Base-by-base conservation (phyloP, 1,140 invertebrate genomes). In the Sitobion miscanthi region DNA sequence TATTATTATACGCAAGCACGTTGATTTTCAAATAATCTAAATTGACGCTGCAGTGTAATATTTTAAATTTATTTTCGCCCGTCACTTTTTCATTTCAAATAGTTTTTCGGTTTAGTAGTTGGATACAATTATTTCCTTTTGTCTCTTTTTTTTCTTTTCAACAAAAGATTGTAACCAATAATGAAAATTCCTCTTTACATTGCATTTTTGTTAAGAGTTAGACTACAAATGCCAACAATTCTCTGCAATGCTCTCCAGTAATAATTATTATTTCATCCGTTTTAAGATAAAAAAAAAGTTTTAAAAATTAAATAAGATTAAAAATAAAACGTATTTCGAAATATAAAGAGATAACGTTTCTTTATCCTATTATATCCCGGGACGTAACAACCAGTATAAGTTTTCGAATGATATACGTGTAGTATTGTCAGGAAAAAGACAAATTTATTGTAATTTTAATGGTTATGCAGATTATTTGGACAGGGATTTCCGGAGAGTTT, bases 281-380 rank as follows among this genome's bases (percentile, higher is more conserved):
- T 86, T 47, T 47, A 86, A 47, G 85, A 86, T 86, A 45, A 86
- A 86, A 86, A 85, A 86, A 86, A 86, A 86, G 85, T 86, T 86
- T 86, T 49, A 49, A 86, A 86, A 86, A 86, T 47, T 86, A 86
- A 47, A 86, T 47, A 86, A 42, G 85, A 47, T 86, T 86, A 47
- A 47, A 42, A 86, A 86, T 47, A 86, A 86, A 86, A 86, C 38
- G 85, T n/a, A 47, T 86, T 86, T 86, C 45, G 25, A 47, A 86
- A 47, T 86, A 86, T 49, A 86, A 86, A 86, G 42, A 86, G 85
- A 86, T 86, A 86, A 49, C 42, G 45, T 47, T 47, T 86, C 45
- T 86, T 47, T 47, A 86, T 86, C 42, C 85, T 47, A 86, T 47
- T 86, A 45, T 86, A 30, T 47, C 30, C 62, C 62, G 62, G 30